Conservation (phyloP, 2,113 vertebrate genomes). For the Ramphastos sulfuratus region DNA sequence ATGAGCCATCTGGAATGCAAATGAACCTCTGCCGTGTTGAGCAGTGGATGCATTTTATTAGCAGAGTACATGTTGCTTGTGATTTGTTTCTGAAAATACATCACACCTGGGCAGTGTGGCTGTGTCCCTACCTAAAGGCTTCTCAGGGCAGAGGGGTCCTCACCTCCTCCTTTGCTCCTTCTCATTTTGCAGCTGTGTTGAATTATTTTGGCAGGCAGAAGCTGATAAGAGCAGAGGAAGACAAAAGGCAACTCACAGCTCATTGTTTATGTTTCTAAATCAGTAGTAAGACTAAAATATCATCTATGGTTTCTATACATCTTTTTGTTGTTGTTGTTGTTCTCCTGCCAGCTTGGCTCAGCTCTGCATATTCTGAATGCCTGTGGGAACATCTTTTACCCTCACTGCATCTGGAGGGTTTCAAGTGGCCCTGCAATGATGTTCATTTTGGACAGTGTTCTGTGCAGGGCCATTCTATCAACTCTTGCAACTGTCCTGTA, state of each 20-base stretch:
- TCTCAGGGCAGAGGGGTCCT: not conserved
- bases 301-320: not conserved
- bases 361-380: not conserved
- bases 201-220: not conserved
- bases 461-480: not conserved
- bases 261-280: not conserved
- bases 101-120: not conserved
- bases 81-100: constrained; percentile 51
- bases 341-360: not conserved
- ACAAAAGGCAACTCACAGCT: not conserved
- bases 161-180: not conserved
- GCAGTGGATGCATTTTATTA: constrained; percentile 42
- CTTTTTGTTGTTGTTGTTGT: not conserved
- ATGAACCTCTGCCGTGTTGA: constrained; percentile 42
- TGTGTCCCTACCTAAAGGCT: not conserved
- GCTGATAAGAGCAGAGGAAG: not conserved
- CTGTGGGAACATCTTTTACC: not conserved
- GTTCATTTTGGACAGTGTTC: not conserved
- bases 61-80: constrained; percentile 40
- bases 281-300: not conserved
- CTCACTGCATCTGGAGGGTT: not conserved
- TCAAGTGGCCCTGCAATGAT: not conserved
- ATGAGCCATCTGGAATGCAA: constrained; percentile 75
- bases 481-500: not conserved
- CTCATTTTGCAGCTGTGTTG: not conserved